These are phyloP conservation scores for Drosophila recens DNA, from an alignment of 2,888 invertebrate genomes.

Conservation along the genomic window DNA sequence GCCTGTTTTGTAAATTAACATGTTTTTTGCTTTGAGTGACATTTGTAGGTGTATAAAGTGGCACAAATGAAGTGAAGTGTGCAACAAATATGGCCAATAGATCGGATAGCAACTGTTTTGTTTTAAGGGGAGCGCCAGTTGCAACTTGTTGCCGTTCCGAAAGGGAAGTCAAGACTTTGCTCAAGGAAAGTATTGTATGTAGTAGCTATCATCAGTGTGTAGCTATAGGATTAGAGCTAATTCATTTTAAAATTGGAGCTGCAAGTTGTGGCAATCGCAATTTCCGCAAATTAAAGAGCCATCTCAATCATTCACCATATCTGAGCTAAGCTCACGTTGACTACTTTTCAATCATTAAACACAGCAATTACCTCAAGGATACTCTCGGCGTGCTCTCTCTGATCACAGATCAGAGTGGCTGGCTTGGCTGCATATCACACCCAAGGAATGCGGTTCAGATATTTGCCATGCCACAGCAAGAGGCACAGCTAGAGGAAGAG, in stretches of 20 bases:
- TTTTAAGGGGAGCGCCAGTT: conserved; percentile 46
- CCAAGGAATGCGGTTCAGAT: conserved; percentile 48
- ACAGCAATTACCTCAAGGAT: conserved; percentile 71
- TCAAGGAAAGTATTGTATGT: not conserved
- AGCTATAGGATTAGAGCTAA: conserved; percentile 17
- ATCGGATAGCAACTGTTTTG: conserved; percentile 51
- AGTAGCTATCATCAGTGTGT: not conserved
- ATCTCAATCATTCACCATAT: conserved; percentile 72
- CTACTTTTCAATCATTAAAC: conserved; percentile 74
- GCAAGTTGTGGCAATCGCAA: conserved; percentile 48
- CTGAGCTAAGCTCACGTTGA: conserved; percentile 71
- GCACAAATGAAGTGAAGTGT: conserved; percentile 80
- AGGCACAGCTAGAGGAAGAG: conserved; percentile 1
- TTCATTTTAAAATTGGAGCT: conserved; percentile 6
- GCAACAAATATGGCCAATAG: conserved; percentile 73
- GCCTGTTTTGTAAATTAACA: conserved; percentile 71
- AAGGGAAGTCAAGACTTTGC: conserved; percentile 4
- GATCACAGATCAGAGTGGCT: conserved; percentile 26
- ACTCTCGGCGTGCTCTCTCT: conserved; percentile 27
- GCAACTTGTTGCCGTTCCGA: conserved; percentile 27
- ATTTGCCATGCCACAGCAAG: conserved; percentile 29
- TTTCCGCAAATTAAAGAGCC: conserved; percentile 76
- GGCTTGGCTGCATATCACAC: conserved; percentile 54
- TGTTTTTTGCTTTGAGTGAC: conserved; percentile 77
- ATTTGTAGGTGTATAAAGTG: conserved; percentile 81